These are phyloP conservation scores for Oxyruncus cristatus DNA, from an alignment of 2,113 vertebrate species.

Conservation along the genomic window DNA sequence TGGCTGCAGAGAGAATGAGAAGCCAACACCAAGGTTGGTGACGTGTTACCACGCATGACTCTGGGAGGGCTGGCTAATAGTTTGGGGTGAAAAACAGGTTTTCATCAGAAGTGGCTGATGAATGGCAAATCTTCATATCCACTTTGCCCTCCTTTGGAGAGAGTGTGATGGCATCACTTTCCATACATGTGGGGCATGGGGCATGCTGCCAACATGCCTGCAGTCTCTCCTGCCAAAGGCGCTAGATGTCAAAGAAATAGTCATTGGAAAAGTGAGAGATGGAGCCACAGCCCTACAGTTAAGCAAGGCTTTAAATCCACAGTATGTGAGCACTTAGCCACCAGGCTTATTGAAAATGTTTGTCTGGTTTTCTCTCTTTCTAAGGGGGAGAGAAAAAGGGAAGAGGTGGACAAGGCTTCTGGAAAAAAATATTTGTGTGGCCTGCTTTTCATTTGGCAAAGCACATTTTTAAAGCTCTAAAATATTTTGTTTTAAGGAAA, in stretches of 20 bases:
- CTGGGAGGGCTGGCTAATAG: background rate
- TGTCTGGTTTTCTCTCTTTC: background rate
- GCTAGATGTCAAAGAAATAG: background rate
- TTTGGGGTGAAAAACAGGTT: background rate
- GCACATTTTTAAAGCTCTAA: background rate
- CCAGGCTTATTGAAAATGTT: background rate
- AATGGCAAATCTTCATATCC: background rate
- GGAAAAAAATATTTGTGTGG: background rate
- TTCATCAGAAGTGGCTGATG: background rate
- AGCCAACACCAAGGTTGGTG: background rate
- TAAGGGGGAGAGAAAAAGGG: background rate
- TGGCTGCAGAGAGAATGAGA: background rate
- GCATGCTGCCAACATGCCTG: background rate
- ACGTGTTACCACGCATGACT: background rate
- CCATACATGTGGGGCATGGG: accelerated
- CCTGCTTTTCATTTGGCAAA: background rate
- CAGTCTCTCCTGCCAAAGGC: background rate
- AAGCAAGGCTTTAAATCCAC: background rate
- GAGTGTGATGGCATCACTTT: background rate
- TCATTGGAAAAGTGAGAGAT: background rate
- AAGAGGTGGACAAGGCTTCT: background rate
- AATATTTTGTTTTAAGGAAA: background rate
- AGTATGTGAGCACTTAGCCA: background rate
- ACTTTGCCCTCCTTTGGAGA: background rate
- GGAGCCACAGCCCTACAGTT: background rate